Evolutionary conservation across 2,888 invertebrate species (phyloP), one percentile per base, ranked within the genome.

Genomic region (Agrochola lota): DNA sequence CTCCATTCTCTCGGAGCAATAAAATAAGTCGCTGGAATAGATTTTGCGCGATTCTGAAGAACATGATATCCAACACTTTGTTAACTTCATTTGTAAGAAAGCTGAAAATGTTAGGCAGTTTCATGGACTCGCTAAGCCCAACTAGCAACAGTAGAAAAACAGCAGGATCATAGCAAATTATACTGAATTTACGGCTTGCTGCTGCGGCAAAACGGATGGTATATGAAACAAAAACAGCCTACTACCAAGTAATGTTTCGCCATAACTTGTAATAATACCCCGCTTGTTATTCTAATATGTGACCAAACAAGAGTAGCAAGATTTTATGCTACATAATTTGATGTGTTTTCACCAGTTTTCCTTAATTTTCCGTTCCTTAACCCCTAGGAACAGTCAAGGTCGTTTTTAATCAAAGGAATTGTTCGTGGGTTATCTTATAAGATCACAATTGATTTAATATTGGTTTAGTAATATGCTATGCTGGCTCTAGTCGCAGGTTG

Each of bases 241-340:
- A 43, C 57, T 23, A 43, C 23, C 12, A 11, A 49, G 9, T 35
- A 70, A 78, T 64, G n/a, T 63, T 78, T 75, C n/a, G 40, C 55
- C 57, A 75, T 87, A 85, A 79, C 71, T 78, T 87, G 69, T 55
- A 73, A 73, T 74, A 75, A 66, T 75, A 69, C 43, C 52, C 30
- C 63, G 8, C 63, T 75, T 77, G 12, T 55, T 80, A 80, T 85
- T 78, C 43, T 73, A 73, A 78, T 80, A 64, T 67, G 43, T 40
- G 71, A 68, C 43, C 55, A 49, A 68, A 80, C 60, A 76, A 80
- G 52, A 70, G 69, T 62, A 68, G 70, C 71, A 68, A 68, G 63
- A 62, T 78, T 71, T 62, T 74, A n/a, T 80, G 57, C 30, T 15
- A 67, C 71, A 71, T 64, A 26, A 43, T 55, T 40, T 74, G n/a